These are phyloP conservation scores for Agelas oroides DNA, from an alignment of 37 sponge, comb jelly and placozoan genomes.

Conservation along the genomic window DNA sequence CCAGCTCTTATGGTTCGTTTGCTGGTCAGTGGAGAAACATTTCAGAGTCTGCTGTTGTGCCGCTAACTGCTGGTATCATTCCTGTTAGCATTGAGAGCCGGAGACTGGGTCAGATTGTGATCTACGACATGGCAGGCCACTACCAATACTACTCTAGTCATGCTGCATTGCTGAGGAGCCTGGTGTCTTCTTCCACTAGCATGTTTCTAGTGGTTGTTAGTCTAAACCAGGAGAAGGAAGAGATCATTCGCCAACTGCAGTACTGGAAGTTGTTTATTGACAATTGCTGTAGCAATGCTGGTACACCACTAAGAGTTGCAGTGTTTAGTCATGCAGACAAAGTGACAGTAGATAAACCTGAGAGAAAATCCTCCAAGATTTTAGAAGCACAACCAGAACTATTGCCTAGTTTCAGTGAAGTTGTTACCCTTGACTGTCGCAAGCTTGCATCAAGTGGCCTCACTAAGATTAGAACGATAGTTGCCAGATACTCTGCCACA, in stretches of 20 bases:
- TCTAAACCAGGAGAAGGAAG: neutral
- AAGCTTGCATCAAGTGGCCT: neutral
- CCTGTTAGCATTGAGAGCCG: too few species aligned
- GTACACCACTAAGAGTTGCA: neutral
- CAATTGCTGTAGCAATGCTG: neutral
- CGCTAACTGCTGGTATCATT: conserved; percentile 13
- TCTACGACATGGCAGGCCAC: conserved; percentile 15
- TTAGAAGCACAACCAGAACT: neutral
- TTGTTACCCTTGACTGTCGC: neutral
- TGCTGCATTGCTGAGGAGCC: conserved; percentile 1
- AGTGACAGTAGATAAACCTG: neutral
- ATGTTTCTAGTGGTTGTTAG: conserved; percentile 1
- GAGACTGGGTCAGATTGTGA: neutral
- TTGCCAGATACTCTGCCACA: neutral
- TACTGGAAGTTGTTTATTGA: conserved; percentile 23
- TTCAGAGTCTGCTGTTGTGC: neutral
- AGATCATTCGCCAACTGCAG: neutral
- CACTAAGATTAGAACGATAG: neutral
- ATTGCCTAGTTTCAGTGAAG: neutral
- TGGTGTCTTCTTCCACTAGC: neutral
- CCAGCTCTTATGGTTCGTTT: neutral
- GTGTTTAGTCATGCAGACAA: conserved; percentile 15
- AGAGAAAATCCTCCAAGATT: neutral
- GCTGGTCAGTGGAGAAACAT: neutral
- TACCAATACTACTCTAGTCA: conserved; percentile 15